Conservation (phyloP, 2,797 vertebrate genomes). For the Dermochelys coriacea region DNA sequence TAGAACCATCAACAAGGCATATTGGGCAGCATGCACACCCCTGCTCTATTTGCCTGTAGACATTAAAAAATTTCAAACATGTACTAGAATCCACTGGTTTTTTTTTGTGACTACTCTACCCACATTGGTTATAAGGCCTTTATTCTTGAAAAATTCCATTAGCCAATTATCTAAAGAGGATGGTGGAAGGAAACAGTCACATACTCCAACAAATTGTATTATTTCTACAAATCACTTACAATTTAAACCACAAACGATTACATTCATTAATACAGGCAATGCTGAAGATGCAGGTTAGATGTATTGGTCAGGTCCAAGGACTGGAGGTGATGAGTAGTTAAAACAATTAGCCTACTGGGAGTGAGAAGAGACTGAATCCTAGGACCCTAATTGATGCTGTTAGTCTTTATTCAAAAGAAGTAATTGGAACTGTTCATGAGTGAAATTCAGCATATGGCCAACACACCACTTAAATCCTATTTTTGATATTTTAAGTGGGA, state of each 20-base stretch:
- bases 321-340: not conserved
- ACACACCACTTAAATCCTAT: not conserved
- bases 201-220: not conserved
- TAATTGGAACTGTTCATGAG: not conserved
- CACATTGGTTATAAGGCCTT: not conserved
- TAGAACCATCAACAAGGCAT: not conserved
- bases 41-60: not conserved
- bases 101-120: not conserved
- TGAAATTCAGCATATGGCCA: not conserved
- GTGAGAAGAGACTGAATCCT: not conserved
- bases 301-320: not conserved
- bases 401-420: not conserved
- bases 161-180: not conserved
- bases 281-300: not conserved
- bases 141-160: not conserved
- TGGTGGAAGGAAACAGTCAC: not conserved
- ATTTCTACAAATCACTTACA: not conserved
- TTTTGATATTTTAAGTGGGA: not conserved
- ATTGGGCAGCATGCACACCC: not conserved
- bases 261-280: not conserved
- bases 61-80: not conserved
- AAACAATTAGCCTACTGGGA: not conserved
- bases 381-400: not conserved
- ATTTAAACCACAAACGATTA: not conserved
- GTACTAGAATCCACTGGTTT: not conserved